Percentiles rank a stretch among this genome's conserved stretches.
These are phyloP conservation scores for Urocyon cinereoargenteus DNA, from an alignment of 2,797 vertebrate genomes.

Conservation along the genomic window DNA sequence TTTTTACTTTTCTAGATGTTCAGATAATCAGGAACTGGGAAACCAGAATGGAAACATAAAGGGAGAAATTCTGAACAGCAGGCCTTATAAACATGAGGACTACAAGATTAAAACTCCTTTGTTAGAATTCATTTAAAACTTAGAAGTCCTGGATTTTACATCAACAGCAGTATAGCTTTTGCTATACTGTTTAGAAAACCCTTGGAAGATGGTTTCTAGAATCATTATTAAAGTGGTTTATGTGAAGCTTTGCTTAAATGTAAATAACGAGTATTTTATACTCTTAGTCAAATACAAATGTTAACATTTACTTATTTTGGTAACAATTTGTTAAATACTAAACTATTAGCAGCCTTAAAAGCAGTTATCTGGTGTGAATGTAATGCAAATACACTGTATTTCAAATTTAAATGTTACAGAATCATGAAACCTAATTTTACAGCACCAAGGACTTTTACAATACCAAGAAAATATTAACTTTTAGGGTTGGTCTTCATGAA, in stretches of 20 bases:
- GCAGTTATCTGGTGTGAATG: neutral
- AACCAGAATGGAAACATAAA: neutral
- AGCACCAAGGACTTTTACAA: neutral
- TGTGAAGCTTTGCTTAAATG: neutral
- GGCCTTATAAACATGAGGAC: neutral
- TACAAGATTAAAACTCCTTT: constrained; percentile 54
- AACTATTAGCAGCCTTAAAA: constrained; percentile 44
- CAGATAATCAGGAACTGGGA: neutral
- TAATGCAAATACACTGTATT: neutral
- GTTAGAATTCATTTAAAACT: constrained; percentile 21
- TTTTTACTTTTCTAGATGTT: neutral
- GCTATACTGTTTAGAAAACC: neutral
- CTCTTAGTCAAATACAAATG: constrained; percentile 33
- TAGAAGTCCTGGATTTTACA: constrained; percentile 31
- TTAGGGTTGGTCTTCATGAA: neutral
- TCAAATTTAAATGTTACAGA: neutral
- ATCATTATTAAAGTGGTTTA: neutral
- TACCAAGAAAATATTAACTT: neutral
- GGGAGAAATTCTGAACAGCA: neutral
- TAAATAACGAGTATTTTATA: constrained; percentile 18
- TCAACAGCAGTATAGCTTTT: neutral
- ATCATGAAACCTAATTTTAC: constrained; percentile 14
- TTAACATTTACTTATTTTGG: constrained; percentile 50
- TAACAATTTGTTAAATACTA: constrained; percentile 40
- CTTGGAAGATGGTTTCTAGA: neutral